Evolutionary conservation across 2,888 invertebrate species (phyloP), one percentile per base, ranked within the genome.

Genomic region (Andrena bicolor): DNA sequence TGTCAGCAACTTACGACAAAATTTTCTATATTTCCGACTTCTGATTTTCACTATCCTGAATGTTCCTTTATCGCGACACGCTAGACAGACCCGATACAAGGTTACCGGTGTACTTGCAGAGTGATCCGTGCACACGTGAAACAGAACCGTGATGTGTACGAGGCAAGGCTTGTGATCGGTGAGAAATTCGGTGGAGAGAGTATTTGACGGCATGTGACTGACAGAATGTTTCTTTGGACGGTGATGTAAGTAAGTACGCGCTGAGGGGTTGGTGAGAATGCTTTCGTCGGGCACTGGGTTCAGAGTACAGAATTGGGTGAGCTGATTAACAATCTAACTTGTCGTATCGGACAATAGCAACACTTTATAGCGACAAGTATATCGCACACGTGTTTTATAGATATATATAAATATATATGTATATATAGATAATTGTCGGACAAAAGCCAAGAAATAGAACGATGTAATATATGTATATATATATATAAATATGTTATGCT

Each of bases 161-260:
- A 56, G 23, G 23, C 56, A 26, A 23, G 56, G 56, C 10, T 26
- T 56, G 56, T 56, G 72, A 69, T 26, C 69, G 68, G 61, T 49
- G 56, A 63, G 51, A 2, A 41, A 60, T 28, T 79, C 51, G 63
- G 72, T 51, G 58, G 63, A 70, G 63, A 70, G 60, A 41, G 35
- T 60, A 78, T 41, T 20, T 4, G 23, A 56, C 63, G 65, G 74
- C 73, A 65, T 64, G 60, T 65, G 81, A 76, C 65, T 58, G 63
- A 76, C 6, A 69, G 26, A 68, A 68, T 75, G 77, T 72, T 41
- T 41, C 48, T 76, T 80, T 76, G 72, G 76, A 84, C 78, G 71
- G 84, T 83, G 79, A 81, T 84, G 84, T 84, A 80, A 84, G 84
- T 80, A 80, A 84, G 84, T 83, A 80, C 79, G 68, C 68, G 75